These are phyloP conservation scores for Clivina fossor DNA, from an alignment of 2,888 invertebrate species.

Conservation along the genomic window DNA sequence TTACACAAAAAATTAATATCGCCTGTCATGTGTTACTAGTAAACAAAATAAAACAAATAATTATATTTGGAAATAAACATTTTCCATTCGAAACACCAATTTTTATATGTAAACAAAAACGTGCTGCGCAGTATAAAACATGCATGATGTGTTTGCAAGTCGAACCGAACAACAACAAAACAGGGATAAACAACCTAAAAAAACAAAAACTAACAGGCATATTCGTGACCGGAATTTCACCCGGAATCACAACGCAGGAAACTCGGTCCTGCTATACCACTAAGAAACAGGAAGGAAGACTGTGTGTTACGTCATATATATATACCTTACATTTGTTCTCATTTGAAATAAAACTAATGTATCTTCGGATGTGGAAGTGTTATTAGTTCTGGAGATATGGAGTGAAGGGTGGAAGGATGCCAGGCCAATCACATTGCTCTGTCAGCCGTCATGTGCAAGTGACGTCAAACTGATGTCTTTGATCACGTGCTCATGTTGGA, in stretches of 20 bases:
- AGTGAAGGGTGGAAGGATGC: neutral
- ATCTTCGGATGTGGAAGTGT: slow-evolving; percentile 15
- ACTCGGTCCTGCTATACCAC: neutral
- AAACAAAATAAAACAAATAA: no score
- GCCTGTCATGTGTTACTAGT: no score
- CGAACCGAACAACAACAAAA: slow-evolving; percentile 8
- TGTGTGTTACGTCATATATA: no score
- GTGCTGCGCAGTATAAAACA: slow-evolving; percentile 12
- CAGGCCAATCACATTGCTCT: slow-evolving; percentile 33
- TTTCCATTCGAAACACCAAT: slow-evolving; percentile 10
- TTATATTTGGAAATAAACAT: no score
- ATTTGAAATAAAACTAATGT: slow-evolving; percentile 24
- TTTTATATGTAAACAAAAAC: slow-evolving; percentile 17
- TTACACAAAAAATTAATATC: no score
- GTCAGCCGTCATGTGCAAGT: slow-evolving; percentile 42
- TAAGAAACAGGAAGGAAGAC: neutral
- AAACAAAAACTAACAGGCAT: neutral
- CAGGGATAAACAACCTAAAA: neutral
- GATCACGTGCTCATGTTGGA: slow-evolving; percentile 45
- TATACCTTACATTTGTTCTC: slow-evolving; percentile 26
- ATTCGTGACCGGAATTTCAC: slow-evolving; percentile 19
- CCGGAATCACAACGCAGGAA: slow-evolving; percentile 4
- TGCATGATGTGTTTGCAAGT: slow-evolving; percentile 22
- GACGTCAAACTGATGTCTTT: slow-evolving; percentile 42
- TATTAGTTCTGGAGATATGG: slow-evolving; percentile 17